Conservation (phyloP, 2,113 vertebrate genomes). For the Siphamia tubifer region DNA sequence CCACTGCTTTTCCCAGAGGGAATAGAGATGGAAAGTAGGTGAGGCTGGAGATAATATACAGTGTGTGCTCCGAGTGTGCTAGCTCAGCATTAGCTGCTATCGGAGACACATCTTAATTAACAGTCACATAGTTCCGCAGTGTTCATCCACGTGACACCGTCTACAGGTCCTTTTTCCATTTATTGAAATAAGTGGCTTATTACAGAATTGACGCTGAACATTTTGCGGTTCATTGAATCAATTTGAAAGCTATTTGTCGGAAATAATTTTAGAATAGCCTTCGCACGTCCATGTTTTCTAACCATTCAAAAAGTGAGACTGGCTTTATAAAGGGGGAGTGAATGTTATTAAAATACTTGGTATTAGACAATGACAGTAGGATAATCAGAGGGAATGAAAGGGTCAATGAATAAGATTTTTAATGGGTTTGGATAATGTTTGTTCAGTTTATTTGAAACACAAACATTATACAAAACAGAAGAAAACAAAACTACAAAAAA, state of each 20-base stretch:
- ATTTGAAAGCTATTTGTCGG: background rate
- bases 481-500: too few species aligned
- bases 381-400: too few species aligned
- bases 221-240: background rate
- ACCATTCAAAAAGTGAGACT: background rate
- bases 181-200: background rate
- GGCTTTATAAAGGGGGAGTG: too few species aligned
- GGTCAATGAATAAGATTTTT: too few species aligned
- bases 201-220: background rate
- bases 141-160: conserved; percentile 27
- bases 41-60: conserved; percentile 47
- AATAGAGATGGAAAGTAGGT: conserved; percentile 67
- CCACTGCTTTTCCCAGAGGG: conserved; percentile 45
- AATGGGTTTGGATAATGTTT: too few species aligned
- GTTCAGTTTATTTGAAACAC: too few species aligned
- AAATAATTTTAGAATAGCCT: background rate
- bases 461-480: too few species aligned
- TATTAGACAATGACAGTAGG: too few species aligned
- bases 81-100: conserved; percentile 53
- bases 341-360: too few species aligned
- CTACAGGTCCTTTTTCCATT: conserved; percentile 18
- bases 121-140: conserved; percentile 21
- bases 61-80: conserved; percentile 28
- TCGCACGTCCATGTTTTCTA: background rate
- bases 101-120: conserved; percentile 67